These are phyloP conservation scores for Harpalus rufipes DNA, from an alignment of 2,888 invertebrate genomes.

Conservation along the genomic window DNA sequence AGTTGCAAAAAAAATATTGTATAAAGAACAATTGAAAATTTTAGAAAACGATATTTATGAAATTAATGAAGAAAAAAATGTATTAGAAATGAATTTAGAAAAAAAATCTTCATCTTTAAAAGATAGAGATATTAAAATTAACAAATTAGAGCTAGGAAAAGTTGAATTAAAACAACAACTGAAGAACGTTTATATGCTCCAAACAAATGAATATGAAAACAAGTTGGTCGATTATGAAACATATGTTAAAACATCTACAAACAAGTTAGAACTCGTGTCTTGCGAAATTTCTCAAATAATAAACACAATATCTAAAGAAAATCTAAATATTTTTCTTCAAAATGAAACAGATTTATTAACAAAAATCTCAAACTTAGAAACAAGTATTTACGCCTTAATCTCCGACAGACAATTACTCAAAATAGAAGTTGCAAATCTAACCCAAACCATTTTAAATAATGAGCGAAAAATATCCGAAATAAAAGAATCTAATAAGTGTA, in stretches of 20 bases:
- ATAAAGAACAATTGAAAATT: neutral
- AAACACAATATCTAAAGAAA: neutral
- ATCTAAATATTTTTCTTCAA: constrained; percentile 5
- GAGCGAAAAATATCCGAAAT: constrained; percentile 58
- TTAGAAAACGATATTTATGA: neutral
- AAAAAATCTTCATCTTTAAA: neutral
- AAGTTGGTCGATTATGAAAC: constrained; percentile 4
- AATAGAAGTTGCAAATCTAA: constrained; percentile 16
- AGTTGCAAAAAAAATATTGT: too few relatives aligned
- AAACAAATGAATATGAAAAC: constrained; percentile 20
- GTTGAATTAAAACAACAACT: neutral
- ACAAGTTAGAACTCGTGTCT: neutral
- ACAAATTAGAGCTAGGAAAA: neutral
- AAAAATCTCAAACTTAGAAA: constrained; percentile 28
- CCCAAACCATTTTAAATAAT: constrained; percentile 10
- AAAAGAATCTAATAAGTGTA: constrained; percentile 67
- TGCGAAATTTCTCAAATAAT: neutral
- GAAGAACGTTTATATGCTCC: neutral
- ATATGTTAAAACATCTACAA: neutral
- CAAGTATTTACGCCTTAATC: constrained; percentile 16
- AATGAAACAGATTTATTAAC: neutral
- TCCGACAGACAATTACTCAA: constrained; percentile 31
- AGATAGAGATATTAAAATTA: neutral
- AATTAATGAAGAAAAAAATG: neutral
- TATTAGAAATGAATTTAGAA: constrained; percentile 3